Conservation (phyloP, 2,888 invertebrate genomes). For the Aspidiotus destructor region DNA sequence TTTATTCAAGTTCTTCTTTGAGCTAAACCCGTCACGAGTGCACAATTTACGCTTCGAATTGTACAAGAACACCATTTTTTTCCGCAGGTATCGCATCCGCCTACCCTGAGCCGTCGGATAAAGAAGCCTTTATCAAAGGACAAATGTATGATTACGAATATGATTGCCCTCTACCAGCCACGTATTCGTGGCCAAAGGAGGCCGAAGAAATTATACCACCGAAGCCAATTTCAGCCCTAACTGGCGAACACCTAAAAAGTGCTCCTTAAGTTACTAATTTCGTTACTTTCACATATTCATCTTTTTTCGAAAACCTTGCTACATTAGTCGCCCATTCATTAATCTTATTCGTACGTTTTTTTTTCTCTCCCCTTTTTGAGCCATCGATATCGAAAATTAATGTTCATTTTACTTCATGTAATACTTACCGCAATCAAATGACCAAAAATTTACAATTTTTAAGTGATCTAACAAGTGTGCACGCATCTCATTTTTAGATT, state of each 20-base stretch:
- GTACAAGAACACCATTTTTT: constrained; percentile 12
- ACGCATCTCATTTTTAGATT: no score
- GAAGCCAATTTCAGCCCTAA: constrained; percentile 34
- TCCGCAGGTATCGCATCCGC: constrained; percentile 61
- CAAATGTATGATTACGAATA: constrained; percentile 72
- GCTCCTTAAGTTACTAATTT: constrained; percentile 6
- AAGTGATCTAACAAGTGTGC: no score
- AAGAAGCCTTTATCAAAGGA: constrained; percentile 57
- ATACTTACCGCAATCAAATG: no score
- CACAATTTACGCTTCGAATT: not conserved
- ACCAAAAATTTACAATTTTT: no score
- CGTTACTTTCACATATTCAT: no score
- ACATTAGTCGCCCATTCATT: no score
- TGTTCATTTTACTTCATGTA: no score
- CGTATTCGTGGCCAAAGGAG: constrained; percentile 45
- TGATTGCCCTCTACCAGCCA: constrained; percentile 60
- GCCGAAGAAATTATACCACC: constrained; percentile 35
- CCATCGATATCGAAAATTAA: no score
- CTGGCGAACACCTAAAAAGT: constrained; percentile 37
- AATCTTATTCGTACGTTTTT: no score
- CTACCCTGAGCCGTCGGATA: constrained; percentile 74
- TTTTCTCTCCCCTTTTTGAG: no score
- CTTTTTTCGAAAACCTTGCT: no score
- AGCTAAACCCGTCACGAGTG: no score
- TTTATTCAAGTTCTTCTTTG: not conserved